Evolutionary conservation across 2,113 vertebrate species (phyloP).

Genomic region (Rhipidura dahli): DNA sequence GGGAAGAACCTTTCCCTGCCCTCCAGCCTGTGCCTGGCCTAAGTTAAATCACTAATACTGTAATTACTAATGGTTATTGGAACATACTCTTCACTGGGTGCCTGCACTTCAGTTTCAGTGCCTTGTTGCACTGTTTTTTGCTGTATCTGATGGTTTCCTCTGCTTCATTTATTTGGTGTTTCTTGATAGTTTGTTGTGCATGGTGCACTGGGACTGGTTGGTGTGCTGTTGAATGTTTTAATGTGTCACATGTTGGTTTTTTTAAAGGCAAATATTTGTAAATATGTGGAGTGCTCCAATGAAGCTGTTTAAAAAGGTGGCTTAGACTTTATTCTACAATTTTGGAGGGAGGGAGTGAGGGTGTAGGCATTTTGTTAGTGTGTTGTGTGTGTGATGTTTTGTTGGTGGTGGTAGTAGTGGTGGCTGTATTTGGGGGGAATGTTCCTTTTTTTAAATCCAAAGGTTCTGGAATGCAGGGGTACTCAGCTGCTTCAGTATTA

Average conservation of each 20-base stretch:
- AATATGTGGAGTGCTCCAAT: background rate
- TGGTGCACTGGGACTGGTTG: background rate
- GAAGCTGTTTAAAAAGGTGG: background rate
- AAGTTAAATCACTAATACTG: background rate
- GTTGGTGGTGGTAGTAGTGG: background rate
- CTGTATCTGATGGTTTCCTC: background rate
- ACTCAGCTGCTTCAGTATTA: background rate
- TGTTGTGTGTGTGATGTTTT: background rate
- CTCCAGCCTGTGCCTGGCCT: background rate
- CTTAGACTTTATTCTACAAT: background rate
- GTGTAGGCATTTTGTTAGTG: background rate
- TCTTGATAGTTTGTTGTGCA: background rate
- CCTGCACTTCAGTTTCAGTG: background rate
- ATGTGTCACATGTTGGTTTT: background rate
- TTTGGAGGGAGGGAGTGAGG: background rate
- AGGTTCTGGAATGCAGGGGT: background rate
- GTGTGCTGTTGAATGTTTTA: background rate
- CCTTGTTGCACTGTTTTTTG: background rate
- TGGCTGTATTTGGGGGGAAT: accelerated
- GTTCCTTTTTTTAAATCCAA: background rate
- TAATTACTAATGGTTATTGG: background rate
- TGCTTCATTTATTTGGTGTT: background rate
- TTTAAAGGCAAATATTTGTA: background rate
- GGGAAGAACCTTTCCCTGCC: background rate
- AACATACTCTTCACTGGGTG: background rate